Percentiles rank a stretch among this genome's conserved stretches.
phyloP scores from a whole-genome alignment of 1,140 invertebrate genomes.

The Colletes latitarsis region DNA sequence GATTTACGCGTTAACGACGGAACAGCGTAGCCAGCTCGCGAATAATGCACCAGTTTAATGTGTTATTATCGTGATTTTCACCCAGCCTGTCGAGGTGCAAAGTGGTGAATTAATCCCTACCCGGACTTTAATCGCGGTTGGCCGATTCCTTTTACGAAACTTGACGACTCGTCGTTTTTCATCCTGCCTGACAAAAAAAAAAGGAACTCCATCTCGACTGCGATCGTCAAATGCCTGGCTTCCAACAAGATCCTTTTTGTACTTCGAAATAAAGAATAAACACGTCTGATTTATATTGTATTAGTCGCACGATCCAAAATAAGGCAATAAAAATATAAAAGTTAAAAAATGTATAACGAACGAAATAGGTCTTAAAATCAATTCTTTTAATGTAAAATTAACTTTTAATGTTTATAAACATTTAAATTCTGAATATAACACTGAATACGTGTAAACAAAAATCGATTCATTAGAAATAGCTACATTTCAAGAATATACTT shows the following conservation, averaged over 20 bases:
- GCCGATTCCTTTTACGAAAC: slow-evolving; percentile 18
- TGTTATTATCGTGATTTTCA: slow-evolving; percentile 55
- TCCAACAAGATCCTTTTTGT: not conserved
- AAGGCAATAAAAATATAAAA: too few relatives aligned
- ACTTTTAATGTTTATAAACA: too few relatives aligned
- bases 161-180: slow-evolving; percentile 8
- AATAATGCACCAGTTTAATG: slow-evolving; percentile 50
- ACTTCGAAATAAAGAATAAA: not conserved
- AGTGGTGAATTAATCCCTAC: slow-evolving; percentile 56
- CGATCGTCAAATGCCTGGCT: too few relatives aligned
- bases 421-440: too few relatives aligned
- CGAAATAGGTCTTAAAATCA: too few relatives aligned
- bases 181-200: not conserved
- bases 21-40: slow-evolving; percentile 25
- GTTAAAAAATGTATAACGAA: too few relatives aligned
- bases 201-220: slow-evolving; percentile 10
- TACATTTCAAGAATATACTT: too few relatives aligned
- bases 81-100: slow-evolving; percentile 27
- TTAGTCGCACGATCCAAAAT: too few relatives aligned
- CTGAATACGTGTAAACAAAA: too few relatives aligned
- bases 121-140: slow-evolving; percentile 30
- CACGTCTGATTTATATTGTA: too few relatives aligned
- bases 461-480: too few relatives aligned
- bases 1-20: slow-evolving; percentile 46
- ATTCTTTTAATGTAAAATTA: too few relatives aligned